Evolutionary conservation across 2,888 invertebrate genomes (phyloP), one percentile per base, ranked within the genome.

Genomic region (Podabrus alpinus): DNA sequence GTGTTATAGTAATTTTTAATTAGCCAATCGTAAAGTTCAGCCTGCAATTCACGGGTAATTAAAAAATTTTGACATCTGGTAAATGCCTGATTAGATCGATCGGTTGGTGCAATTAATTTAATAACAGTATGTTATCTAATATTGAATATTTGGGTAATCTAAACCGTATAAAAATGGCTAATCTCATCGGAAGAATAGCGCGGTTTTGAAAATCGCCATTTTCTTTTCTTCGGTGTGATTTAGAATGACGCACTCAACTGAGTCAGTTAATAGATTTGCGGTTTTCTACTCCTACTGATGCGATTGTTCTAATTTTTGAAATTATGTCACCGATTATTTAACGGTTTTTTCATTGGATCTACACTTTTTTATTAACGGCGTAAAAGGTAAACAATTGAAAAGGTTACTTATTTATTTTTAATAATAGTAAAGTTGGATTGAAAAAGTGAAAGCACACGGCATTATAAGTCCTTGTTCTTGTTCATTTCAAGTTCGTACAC

Each of bases 221-320:
- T 45, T 19, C 7, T 21, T 7, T 21, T 45, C 7, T 45, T 45
- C n/a, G 7, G n/a, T n/a, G n/a, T n/a, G n/a, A n/a, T n/a, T n/a
- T n/a, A n/a, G n/a, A 45, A n/a, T 45, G 29, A 45, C 29, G 29
- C 29, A n/a, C 29, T 45, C 29, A 4, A 45, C 29, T 45, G 29
- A 45, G 29, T 13, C n/a, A 4, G n/a, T 5, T 45, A 7, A n/a
- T 45, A 45, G n/a, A 9, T 15, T 71, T 71, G 71, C 66, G 66
- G 71, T 66, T 71, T 71, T 66, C 59, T 66, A 71, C 71, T 66
- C 71, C 71, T 66, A 71, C 66, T 24, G 24, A 29, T 24, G 45
- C 45, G 45, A 45, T 45, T 7, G 45, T 45, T 45, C 45, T 7
- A n/a, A 45, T 45, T 45, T 45, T 45, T 0, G 0, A 45, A 45